Conservation (phyloP, 1,140 invertebrate species). For the Aradophagus sp. region DNA sequence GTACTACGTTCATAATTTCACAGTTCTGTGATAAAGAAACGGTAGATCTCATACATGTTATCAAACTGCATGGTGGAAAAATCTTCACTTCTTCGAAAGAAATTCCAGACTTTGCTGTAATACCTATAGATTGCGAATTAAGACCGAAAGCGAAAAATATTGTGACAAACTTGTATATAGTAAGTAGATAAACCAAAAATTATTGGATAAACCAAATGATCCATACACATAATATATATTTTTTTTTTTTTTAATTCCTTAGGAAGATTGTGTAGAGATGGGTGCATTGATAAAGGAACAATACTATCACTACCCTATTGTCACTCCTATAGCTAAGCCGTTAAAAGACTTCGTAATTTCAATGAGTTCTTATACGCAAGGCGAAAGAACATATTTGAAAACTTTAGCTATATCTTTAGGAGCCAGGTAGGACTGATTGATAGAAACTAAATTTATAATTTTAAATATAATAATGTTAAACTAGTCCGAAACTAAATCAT, state of each 20-base stretch:
- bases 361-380: slow-evolving; percentile 83
- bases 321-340: slow-evolving; percentile 73
- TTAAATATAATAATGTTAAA: no score
- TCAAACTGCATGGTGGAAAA: slow-evolving; percentile 60
- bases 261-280: slow-evolving; percentile 79
- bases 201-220: no score
- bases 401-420: slow-evolving; percentile 82
- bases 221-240: no score
- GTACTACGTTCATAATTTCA: no score
- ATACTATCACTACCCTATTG: slow-evolving; percentile 80
- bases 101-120: slow-evolving; percentile 77
- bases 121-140: slow-evolving; percentile 69
- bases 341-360: slow-evolving; percentile 83
- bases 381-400: slow-evolving; percentile 83
- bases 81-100: slow-evolving; percentile 72
- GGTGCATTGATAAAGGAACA: slow-evolving; percentile 76
- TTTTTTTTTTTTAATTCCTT: slow-evolving; percentile 2
- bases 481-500: no score
- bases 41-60: no score
- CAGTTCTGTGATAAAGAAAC: no score
- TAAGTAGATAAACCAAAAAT: no score
- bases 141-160: slow-evolving; percentile 73
- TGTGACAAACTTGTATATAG: slow-evolving; percentile 78
- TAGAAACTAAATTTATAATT: no score
- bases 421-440: no score